Conservation (phyloP, 1,140 invertebrate species). For the Polyergus mexicanus region DNA sequence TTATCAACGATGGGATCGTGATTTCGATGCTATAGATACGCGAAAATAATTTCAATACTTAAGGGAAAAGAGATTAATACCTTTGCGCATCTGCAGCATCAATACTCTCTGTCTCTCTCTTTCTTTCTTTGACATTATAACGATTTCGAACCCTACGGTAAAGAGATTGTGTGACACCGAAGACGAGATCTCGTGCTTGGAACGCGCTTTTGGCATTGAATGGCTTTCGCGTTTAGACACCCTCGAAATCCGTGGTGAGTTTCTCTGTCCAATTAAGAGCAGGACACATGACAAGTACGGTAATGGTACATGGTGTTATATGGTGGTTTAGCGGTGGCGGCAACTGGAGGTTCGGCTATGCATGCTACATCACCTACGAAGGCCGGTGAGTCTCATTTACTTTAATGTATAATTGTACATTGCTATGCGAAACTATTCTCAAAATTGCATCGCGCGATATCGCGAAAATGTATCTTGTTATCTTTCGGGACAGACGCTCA, state of each 20-base stretch:
- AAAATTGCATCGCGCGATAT: slow-evolving; percentile 15
- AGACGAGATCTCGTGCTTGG: slow-evolving; percentile 39
- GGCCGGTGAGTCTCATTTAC: slow-evolving; percentile 85
- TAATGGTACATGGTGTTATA: slow-evolving; percentile 83
- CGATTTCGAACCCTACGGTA: slow-evolving; percentile 32
- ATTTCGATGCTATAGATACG: neutral
- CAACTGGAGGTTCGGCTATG: slow-evolving; percentile 84
- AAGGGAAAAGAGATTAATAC: neutral
- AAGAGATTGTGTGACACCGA: slow-evolving; percentile 12
- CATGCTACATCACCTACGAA: slow-evolving; percentile 85
- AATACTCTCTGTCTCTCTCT: neutral
- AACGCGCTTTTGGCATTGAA: slow-evolving; percentile 57
- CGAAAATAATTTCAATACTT: neutral
- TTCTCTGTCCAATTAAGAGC: slow-evolving; percentile 71
- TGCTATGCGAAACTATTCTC: slow-evolving; percentile 6
- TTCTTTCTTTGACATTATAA: neutral
- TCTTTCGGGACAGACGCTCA: neutral
- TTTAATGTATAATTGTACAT: slow-evolving; percentile 63
- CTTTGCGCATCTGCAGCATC: neutral
- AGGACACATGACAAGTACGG: slow-evolving; percentile 68
- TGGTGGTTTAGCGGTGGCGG: slow-evolving; percentile 85
- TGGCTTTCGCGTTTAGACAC: slow-evolving; percentile 47
- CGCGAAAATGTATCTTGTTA: slow-evolving; percentile 1
- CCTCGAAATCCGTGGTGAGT: slow-evolving; percentile 45
- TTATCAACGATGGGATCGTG: neutral